Evolutionary conservation across 23 tunicate genomes (phyloP), one percentile per base, ranked within the genome.

Genomic region (Ciona savignyi): DNA sequence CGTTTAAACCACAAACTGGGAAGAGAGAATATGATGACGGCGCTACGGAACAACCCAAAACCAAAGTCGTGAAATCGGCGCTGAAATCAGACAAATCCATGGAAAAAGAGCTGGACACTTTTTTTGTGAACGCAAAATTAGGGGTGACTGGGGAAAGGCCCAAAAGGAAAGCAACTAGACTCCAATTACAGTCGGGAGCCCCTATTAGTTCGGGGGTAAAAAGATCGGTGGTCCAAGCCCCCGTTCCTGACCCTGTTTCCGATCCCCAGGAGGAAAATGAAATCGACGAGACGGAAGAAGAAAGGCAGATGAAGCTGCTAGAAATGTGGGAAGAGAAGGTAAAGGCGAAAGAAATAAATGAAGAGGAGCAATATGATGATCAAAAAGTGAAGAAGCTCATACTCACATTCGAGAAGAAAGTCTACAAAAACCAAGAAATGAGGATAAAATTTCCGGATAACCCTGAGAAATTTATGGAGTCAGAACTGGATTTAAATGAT

Each of bases 381-480:
- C 90, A 87, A 42, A 63, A 76, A 0, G 90, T 87, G 2, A 87
- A 87, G 56, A 94, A 94, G 65, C 75, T 94, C 27, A 83, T 94
- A 34, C 64, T 87, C 1, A 74, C 95, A 23, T 94, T 94, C 56
- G 99, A 94, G 60, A 94, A 94, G 62, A 78, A 93, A 29, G 86
- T 85, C 30, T 67, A 72, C 1, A 94, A 74, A 70, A 94, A 94
- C 74, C 99, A 94, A 61, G 95, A 94, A 72, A 87, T 86, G 99
- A 63, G 99, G 56, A 94, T 94, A 9, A 94, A 94, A 48, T 87
- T 82, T 61, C 83, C 95, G 0, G 90, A 94, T 68, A 87, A 75
- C 60, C 99, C 99, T 22, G 99, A 87, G 60, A 87, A 88, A 60
- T 91, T 91, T 62, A 91, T 91, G 97, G 97, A 91, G 62, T 91